phyloP scores from a whole-genome alignment of 2,797 vertebrate genomes.

The Sebastiscus tertius region DNA sequence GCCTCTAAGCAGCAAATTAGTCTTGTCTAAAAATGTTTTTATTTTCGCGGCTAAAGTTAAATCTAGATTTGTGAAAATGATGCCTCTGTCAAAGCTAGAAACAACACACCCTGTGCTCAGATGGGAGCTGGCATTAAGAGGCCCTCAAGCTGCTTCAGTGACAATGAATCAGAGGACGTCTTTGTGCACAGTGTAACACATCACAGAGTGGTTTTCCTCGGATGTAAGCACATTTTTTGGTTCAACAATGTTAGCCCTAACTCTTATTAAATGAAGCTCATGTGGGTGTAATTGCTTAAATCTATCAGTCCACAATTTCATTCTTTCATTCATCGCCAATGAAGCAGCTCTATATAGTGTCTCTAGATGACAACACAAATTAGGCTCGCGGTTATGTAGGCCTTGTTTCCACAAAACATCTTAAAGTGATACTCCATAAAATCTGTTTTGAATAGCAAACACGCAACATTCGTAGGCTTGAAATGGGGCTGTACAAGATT shows the following conservation, averaged over 20 bases:
- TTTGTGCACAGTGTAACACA: constrained; percentile 40
- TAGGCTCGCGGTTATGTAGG: constrained; percentile 30
- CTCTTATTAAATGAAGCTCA: constrained; percentile 56
- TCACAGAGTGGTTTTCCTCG: constrained; percentile 51
- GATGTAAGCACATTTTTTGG: constrained; percentile 64
- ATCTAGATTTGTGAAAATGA: constrained; percentile 28
- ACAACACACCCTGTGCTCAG: constrained; percentile 43
- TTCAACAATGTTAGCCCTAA: constrained; percentile 63
- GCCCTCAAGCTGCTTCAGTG: constrained; percentile 52
- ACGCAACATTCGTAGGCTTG: background rate
- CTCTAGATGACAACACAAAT: constrained; percentile 60
- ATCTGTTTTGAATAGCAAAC: background rate
- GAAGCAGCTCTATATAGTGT: constrained; percentile 42
- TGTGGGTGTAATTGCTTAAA: constrained; percentile 69
- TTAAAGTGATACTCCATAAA: constrained; percentile 24
- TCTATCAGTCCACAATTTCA: constrained; percentile 50
- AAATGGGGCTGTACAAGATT: background rate
- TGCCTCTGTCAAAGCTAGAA: constrained; percentile 32
- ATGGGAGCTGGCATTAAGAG: constrained; percentile 41
- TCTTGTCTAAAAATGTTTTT: constrained; percentile 5
- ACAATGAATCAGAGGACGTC: constrained; percentile 56
- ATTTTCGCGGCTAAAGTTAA: constrained; percentile 13
- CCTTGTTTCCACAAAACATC: constrained; percentile 28
- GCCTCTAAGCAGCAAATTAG: constrained; percentile 41
- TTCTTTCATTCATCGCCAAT: constrained; percentile 42